Evolutionary conservation across 1,140 invertebrate species (phyloP), one percentile per base, ranked within the genome.

Genomic region (Zaprionus ornatus): DNA sequence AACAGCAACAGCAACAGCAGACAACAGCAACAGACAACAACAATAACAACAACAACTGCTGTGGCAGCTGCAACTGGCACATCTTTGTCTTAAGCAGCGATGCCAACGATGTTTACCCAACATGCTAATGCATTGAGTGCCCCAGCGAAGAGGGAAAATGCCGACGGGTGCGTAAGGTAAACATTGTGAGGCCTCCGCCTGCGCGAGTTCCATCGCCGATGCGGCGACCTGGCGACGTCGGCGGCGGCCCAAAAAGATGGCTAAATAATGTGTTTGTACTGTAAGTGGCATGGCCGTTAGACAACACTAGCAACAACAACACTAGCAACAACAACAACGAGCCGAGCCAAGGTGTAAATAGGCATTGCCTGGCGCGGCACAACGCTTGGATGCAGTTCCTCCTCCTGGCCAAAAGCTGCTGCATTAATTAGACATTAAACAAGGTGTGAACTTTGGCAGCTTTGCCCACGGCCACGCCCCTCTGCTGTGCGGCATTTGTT

Each of bases 141-240:
- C 35, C 62, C 87, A 37, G 40, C 29, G 54, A 27, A 56, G 25
- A 52, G 48, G 76, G 72, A 75, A 77, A 84, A 84, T 88, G 86
- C 86, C 90, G 90, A 91, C 90, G 90, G 90, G 90, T 88, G 86
- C 81, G 86, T 91, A 91, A 91, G 78, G 72, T 91, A 91, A 91
- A 91, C 90, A 91, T 68, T 75, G 70, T 75, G 63, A 50, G 42
- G 27, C 29, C 60, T 23, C 17, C 45, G 45, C 40, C 40, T 17
- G 40, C n/a, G 57, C 56, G 32, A 29, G 27, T 9, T 29, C 9
- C 25, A 5, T 27, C 6, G n/a, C n/a, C n/a, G 25, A 6, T 27
- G 6, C 68, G 27, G 17, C 42, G 54, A 13, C 10, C 50, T 42
- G 48, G 71, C 54, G 54, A 12, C 80, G 57, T n/a, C 78, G 70